A percentile compares a stretch with the other conserved stretches of the same genome.
phyloP scores from a whole-genome alignment of 1,140 invertebrate genomes.

The Euborellia annulipes region DNA sequence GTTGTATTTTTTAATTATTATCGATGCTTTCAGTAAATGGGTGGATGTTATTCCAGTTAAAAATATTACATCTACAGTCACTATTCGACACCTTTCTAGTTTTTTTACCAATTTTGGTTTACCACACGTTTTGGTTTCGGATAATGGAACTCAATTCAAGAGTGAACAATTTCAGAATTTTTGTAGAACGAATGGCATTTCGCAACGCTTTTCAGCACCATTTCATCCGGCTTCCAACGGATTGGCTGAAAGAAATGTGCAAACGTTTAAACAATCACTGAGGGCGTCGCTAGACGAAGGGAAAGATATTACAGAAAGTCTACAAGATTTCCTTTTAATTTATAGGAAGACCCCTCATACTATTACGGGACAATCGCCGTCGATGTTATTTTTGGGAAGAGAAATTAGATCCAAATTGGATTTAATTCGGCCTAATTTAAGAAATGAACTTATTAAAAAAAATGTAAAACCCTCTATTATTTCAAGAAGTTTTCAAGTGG shows the following conservation, averaged over 20 bases:
- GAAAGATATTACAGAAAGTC: too few species aligned
- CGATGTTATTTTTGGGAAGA: too few species aligned
- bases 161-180: constrained; percentile 16
- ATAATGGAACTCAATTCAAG: constrained; percentile 20
- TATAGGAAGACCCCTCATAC: too few species aligned
- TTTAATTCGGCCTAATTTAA: too few species aligned
- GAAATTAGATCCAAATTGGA: too few species aligned
- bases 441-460: too few species aligned
- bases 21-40: neutral
- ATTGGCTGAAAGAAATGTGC: constrained; percentile 20
- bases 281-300: too few species aligned
- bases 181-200: constrained; percentile 14
- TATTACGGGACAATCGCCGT: too few species aligned
- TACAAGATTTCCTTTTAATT: too few species aligned
- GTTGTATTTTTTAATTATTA: neutral
- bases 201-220: constrained; percentile 13
- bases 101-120: constrained; percentile 16
- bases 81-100: neutral
- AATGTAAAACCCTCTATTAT: too few species aligned
- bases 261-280: constrained; percentile 20
- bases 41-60: neutral
- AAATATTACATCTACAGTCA: neutral
- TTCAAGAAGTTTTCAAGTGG: too few species aligned
- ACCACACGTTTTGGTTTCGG: constrained; percentile 14
- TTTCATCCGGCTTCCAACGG: constrained; percentile 17